These are phyloP conservation scores for Styela clava DNA, from an alignment of 23 tunicate species.

Conservation along the genomic window DNA sequence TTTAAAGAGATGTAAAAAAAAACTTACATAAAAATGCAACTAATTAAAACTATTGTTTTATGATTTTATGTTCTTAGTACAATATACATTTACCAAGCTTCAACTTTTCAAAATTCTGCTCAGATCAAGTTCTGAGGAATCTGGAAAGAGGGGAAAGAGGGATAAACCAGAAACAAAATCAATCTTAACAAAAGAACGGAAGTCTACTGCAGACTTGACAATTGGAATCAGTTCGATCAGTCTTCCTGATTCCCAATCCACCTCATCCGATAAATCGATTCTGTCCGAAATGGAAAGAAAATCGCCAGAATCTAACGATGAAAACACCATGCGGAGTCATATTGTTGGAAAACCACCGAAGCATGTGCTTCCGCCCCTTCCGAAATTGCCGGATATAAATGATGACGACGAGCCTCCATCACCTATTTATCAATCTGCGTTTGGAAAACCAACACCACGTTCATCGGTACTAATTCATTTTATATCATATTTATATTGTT, in stretches of 20 bases:
- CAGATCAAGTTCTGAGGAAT: neutral
- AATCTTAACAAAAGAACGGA: too few species aligned
- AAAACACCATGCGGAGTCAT: neutral
- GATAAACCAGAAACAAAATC: neutral
- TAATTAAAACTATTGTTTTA: too few species aligned
- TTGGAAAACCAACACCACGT: constrained; percentile 22
- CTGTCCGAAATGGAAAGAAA: neutral
- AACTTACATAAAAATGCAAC: too few species aligned
- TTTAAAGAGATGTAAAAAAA: too few species aligned
- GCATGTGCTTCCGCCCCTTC: neutral
- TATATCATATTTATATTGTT: too few species aligned
- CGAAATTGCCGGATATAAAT: neutral
- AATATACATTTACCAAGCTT: too few species aligned
- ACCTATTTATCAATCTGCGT: constrained; percentile 9
- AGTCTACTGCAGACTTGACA: neutral
- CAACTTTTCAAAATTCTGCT: too few species aligned
- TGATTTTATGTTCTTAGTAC: too few species aligned
- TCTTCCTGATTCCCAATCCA: neutral
- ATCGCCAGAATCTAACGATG: neutral
- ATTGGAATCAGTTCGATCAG: neutral
- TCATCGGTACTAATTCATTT: constrained; percentile 5
- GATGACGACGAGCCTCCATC: constrained; percentile 13
- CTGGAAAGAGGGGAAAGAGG: neutral
- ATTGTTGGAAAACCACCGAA: neutral
- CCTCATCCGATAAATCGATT: neutral